Evolutionary conservation across 2,888 invertebrate genomes (phyloP).

Genomic region (Gastrophysa polygoni): DNA sequence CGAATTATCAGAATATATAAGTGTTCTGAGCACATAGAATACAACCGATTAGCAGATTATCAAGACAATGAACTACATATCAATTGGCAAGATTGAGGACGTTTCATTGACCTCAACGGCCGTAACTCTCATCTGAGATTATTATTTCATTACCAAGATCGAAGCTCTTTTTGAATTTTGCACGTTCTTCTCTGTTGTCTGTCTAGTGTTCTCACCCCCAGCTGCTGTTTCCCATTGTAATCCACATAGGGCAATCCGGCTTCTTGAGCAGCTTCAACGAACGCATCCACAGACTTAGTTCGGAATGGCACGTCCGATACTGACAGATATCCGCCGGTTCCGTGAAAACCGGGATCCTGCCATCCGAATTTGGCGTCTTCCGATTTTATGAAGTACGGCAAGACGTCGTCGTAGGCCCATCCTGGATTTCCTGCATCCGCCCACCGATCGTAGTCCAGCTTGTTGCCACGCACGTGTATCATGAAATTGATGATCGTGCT

Average conservation of each 20-base stretch:
- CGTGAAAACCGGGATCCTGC: constrained; percentile 52
- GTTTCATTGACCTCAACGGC: too few species aligned
- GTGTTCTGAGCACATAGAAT: too few species aligned
- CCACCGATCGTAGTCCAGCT: constrained; percentile 71
- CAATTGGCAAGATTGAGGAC: too few species aligned
- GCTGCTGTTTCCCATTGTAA: constrained; percentile 68
- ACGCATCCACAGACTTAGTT: constrained; percentile 61
- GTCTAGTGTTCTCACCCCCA: constrained; percentile 59
- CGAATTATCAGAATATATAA: too few species aligned
- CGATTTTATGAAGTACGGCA: constrained; percentile 55
- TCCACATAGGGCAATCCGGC: constrained; percentile 72
- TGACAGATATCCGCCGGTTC: constrained; percentile 54
- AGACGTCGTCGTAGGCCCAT: constrained; percentile 64
- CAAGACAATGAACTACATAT: too few species aligned
- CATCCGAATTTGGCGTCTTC: constrained; percentile 49
- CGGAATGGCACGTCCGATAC: constrained; percentile 53
- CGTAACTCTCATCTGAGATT: too few species aligned
- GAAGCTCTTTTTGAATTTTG: too few species aligned
- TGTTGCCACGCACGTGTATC: constrained; percentile 69
- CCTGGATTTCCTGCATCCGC: constrained; percentile 63
- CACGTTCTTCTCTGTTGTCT: too few species aligned
- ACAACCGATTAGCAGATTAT: too few species aligned
- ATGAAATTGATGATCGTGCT: constrained; percentile 68
- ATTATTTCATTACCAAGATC: too few species aligned
- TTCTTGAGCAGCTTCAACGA: constrained; percentile 67